A percentile compares a stretch with the other conserved stretches of the same genome.
Conservation (phyloP, 2,888 invertebrate genomes). For the Thymelicus lineola region DNA sequence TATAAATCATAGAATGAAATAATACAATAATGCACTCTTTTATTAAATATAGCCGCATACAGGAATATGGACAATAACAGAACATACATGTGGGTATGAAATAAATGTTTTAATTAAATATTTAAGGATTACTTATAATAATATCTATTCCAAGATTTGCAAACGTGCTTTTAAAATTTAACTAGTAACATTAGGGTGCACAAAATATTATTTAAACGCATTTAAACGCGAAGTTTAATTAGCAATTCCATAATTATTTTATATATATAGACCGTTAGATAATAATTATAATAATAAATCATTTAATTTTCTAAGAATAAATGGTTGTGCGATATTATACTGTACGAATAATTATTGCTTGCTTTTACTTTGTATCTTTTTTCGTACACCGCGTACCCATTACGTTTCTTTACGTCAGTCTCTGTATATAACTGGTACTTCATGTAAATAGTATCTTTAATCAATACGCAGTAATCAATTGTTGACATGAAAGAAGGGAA, state of each 20-base stretch:
- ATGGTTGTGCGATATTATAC: conserved; percentile 6
- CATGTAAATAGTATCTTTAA: too few species aligned
- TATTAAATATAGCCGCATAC: conserved; percentile 22
- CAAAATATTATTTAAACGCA: conserved; percentile 56
- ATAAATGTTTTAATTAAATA: conserved; percentile 1
- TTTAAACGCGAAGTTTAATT: conserved; percentile 47
- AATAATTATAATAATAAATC: conserved; percentile 3
- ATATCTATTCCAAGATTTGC: conserved; percentile 15
- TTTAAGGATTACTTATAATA: conserved; percentile 2
- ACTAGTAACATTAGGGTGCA: conserved; percentile 50
- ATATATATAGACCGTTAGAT: conserved; percentile 2
- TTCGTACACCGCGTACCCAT: not conserved
- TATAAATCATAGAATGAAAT: conserved; percentile 19
- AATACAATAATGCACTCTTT: conserved; percentile 13
- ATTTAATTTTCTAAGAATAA: conserved; percentile 28
- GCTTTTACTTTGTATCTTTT: not conserved
- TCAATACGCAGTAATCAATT: too few species aligned
- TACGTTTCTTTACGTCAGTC: too few species aligned
- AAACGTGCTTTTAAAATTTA: conserved; percentile 14
- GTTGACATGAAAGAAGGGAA: too few species aligned
- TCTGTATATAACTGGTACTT: too few species aligned
- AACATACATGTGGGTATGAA: not conserved
- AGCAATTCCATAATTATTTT: conserved; percentile 57
- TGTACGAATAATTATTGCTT: conserved; percentile 11
- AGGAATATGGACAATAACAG: not conserved